phyloP scores from a whole-genome alignment of 2,113 vertebrate genomes.

The Ophthalmolycus amberensis region DNA sequence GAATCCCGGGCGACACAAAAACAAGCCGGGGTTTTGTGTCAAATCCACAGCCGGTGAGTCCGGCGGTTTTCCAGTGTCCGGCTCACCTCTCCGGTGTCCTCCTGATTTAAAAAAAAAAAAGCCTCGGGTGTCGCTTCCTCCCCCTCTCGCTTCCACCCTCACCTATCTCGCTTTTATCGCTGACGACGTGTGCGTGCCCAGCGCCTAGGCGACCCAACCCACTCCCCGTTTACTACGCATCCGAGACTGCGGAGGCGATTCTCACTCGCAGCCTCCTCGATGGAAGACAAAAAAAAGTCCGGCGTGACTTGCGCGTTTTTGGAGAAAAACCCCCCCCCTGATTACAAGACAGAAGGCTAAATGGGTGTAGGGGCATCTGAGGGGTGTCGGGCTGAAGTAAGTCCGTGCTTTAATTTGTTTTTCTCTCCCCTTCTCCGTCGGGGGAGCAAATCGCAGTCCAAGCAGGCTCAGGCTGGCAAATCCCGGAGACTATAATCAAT shows the following conservation, averaged over 20 bases:
- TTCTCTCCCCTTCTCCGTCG: slow-evolving; percentile 36
- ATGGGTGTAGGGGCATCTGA: not conserved
- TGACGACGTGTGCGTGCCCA: slow-evolving; percentile 53
- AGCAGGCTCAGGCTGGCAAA: slow-evolving; percentile 46
- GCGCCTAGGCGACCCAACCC: slow-evolving; percentile 80
- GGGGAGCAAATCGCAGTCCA: slow-evolving; percentile 52
- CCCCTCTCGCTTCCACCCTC: slow-evolving; percentile 33
- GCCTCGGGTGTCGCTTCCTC: slow-evolving; percentile 22
- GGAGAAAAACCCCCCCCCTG: not conserved
- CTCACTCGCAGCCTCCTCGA: slow-evolving; percentile 42
- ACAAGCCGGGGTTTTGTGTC: slow-evolving; percentile 14
- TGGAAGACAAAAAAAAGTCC: slow-evolving; percentile 42
- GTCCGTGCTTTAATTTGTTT: slow-evolving; percentile 19
- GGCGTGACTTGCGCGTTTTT: slow-evolving; percentile 49
- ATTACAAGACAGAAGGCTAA: not conserved
- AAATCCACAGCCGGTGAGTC: slow-evolving; percentile 60
- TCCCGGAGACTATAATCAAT: slow-evolving; percentile 72
- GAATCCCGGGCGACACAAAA: slow-evolving; percentile 28
- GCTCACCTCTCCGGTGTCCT: slow-evolving; percentile 46
- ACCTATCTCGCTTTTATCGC: slow-evolving; percentile 36
- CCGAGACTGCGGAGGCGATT: slow-evolving; percentile 76
- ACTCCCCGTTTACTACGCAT: slow-evolving; percentile 73
- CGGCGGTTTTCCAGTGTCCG: slow-evolving; percentile 39
- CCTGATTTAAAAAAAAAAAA: slow-evolving; percentile 10
- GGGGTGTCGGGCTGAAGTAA: slow-evolving; percentile 28